Percentiles rank a stretch among this genome's conserved stretches.
Evolutionary conservation across 2,888 invertebrate genomes (phyloP).

Genomic region (Protodeltote pygarga): DNA sequence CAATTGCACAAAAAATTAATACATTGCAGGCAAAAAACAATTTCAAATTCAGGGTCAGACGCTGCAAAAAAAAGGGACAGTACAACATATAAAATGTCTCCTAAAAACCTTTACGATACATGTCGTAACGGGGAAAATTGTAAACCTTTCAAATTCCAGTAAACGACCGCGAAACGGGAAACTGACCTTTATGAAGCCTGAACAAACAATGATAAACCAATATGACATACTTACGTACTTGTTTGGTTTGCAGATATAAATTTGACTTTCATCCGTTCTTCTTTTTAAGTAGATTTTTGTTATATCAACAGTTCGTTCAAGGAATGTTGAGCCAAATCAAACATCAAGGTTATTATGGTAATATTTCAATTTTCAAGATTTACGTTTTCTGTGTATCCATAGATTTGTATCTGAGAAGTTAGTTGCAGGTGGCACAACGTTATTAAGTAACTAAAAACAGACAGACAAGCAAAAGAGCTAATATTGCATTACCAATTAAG

Average conservation of each 20-base stretch:
- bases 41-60: too few relatives aligned
- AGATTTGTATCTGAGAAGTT: too few relatives aligned
- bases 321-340: slow-evolving; percentile 24
- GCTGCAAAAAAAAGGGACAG: slow-evolving; percentile 12
- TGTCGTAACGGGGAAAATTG: slow-evolving; percentile 29
- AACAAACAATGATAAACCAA: slow-evolving; percentile 72
- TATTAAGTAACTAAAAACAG: too few relatives aligned
- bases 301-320: slow-evolving; percentile 16
- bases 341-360: slow-evolving; percentile 8
- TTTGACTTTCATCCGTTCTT: slow-evolving; percentile 48
- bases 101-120: slow-evolving; percentile 20
- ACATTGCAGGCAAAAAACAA: too few relatives aligned
- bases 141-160: slow-evolving; percentile 54
- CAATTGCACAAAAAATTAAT: too few relatives aligned
- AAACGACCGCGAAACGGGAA: slow-evolving; percentile 51
- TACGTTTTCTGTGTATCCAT: not conserved
- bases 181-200: slow-evolving; percentile 62
- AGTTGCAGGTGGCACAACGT: too few relatives aligned
- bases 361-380: slow-evolving; percentile 6
- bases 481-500: too few relatives aligned
- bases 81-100: slow-evolving; percentile 15
- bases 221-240: slow-evolving; percentile 55
- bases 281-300: slow-evolving; percentile 33
- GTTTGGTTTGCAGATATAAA: slow-evolving; percentile 46
- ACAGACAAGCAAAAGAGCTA: too few relatives aligned